A percentile compares a stretch with the other conserved stretches of the same genome.
These are phyloP conservation scores for Sciaenops ocellatus DNA, from an alignment of 2,797 vertebrate genomes.

Conservation along the genomic window DNA sequence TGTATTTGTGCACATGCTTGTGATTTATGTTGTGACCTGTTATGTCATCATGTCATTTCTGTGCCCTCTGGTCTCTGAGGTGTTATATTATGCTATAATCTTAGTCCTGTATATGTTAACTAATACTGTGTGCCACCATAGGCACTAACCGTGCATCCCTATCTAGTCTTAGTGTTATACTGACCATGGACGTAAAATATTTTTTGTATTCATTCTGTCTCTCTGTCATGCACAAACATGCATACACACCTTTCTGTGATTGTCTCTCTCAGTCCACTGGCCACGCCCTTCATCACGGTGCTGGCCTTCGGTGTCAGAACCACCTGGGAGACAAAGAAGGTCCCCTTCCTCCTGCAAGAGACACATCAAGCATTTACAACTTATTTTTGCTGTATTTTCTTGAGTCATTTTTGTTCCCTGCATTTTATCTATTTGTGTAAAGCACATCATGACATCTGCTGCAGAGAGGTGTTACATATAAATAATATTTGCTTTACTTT, in stretches of 20 bases:
- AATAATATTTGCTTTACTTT: neutral
- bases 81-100: slow-evolving; percentile 22
- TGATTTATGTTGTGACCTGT: slow-evolving; percentile 21
- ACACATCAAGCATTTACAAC: slow-evolving; percentile 14
- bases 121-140: neutral
- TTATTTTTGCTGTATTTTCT: neutral
- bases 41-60: slow-evolving; percentile 38
- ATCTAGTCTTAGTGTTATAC: neutral
- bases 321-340: slow-evolving; percentile 98
- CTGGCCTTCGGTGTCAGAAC: slow-evolving; percentile 98
- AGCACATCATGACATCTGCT: slow-evolving; percentile 3
- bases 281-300: slow-evolving; percentile 97
- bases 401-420: neutral
- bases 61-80: slow-evolving; percentile 23
- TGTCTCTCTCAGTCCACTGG: slow-evolving; percentile 97
- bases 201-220: too few relatives aligned
- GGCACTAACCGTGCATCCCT: neutral
- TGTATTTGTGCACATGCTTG: neutral
- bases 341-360: slow-evolving; percentile 93
- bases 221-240: neutral
- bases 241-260: slow-evolving; percentile 91
- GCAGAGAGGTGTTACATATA: neutral
- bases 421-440: neutral
- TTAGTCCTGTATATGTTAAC: slow-evolving; percentile 18
- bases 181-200: neutral